A percentile compares a stretch with the other conserved stretches of the same genome.
phyloP scores from a whole-genome alignment of 1,140 invertebrate genomes.

The Sycobia sp. region DNA sequence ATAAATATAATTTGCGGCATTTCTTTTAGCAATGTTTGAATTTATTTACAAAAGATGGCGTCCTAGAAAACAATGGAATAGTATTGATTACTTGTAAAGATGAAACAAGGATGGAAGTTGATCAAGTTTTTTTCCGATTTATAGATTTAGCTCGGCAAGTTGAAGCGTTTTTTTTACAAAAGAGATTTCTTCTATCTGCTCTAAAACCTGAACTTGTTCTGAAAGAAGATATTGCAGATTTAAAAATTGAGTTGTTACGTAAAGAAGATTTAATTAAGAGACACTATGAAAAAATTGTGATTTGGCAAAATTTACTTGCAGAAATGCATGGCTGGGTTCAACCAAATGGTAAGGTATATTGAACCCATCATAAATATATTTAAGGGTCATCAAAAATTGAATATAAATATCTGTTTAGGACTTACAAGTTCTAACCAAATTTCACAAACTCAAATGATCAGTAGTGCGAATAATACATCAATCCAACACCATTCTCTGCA shows the following conservation, averaged over 20 bases:
- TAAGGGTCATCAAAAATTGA: background rate
- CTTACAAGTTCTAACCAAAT: constrained; percentile 48
- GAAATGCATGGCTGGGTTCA: constrained; percentile 70
- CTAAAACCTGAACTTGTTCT: constrained; percentile 90
- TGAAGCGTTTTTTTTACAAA: constrained; percentile 93
- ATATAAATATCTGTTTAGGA: constrained; percentile 39
- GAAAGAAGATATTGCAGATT: constrained; percentile 88
- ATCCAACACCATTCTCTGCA: constrained; percentile 60
- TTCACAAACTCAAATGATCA: constrained; percentile 43
- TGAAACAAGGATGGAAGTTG: constrained; percentile 83
- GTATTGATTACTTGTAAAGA: constrained; percentile 75
- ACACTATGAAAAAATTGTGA: constrained; percentile 87
- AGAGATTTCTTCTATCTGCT: constrained; percentile 85
- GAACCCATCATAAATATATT: background rate
- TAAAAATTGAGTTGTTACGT: constrained; percentile 79
- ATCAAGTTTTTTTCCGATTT: constrained; percentile 82
- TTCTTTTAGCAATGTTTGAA: constrained; percentile 83
- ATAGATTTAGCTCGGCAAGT: constrained; percentile 89
- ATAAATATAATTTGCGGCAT: too few species aligned
- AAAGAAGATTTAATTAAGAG: constrained; percentile 88
- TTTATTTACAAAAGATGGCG: constrained; percentile 84
- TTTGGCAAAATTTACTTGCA: constrained; percentile 86
- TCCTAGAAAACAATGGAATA: constrained; percentile 64
- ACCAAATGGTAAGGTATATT: constrained; percentile 60
- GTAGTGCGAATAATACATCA: constrained; percentile 42